Percentiles rank a stretch among this genome's conserved stretches.
Conservation (phyloP, 2,888 invertebrate genomes). For the Phengaris alcon region DNA sequence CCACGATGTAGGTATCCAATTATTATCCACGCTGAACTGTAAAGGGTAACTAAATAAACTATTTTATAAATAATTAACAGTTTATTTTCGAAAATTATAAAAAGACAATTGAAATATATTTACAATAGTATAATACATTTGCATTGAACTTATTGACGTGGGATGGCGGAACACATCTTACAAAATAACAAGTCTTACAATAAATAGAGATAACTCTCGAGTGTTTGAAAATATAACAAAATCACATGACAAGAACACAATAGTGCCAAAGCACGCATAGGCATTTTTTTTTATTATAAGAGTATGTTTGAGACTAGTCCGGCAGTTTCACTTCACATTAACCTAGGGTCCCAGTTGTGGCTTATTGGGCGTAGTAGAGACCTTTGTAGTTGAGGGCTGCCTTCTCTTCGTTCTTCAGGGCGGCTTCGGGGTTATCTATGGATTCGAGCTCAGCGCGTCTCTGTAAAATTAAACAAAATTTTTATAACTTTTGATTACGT, state of each 20-base stretch:
- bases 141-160: constrained; percentile 21
- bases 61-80: constrained; percentile 31
- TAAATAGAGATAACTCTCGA: constrained; percentile 15
- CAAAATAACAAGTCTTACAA: constrained; percentile 26
- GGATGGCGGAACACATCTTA: constrained; percentile 18
- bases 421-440: constrained; percentile 74
- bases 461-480: constrained; percentile 56
- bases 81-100: constrained; percentile 29
- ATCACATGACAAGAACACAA: not conserved
- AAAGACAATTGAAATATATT: constrained; percentile 20
- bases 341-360: constrained; percentile 36
- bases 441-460: constrained; percentile 79
- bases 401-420: constrained; percentile 62
- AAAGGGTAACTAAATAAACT: not conserved
- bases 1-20: too few species aligned
- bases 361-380: constrained; percentile 77
- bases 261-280: not conserved
- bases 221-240: constrained; percentile 23
- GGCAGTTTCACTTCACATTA: constrained; percentile 30
- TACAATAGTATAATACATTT: constrained; percentile 20
- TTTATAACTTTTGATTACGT: not conserved
- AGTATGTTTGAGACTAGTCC: constrained; percentile 26
- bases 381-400: constrained; percentile 82
- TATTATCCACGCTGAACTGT: too few species aligned
- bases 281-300: constrained; percentile 10